Percentiles rank a stretch among this genome's conserved stretches.
These are phyloP conservation scores for Capromys pilorides DNA, from an alignment of 2,797 vertebrate genomes.

Conservation along the genomic window DNA sequence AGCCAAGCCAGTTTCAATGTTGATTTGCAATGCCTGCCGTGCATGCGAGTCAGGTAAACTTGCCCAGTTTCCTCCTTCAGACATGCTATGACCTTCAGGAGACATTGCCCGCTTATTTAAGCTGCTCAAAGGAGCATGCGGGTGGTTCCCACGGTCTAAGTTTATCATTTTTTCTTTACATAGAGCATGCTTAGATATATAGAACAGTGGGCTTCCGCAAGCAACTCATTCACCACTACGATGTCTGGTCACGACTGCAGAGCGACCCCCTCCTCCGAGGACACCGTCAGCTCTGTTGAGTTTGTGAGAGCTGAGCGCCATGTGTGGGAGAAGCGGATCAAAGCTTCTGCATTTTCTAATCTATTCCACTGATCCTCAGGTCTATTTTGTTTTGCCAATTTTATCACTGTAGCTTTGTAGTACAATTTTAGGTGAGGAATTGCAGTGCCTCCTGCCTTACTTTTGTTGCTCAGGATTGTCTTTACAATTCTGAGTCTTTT, in stretches of 20 bases:
- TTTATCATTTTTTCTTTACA: not conserved
- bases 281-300: not conserved
- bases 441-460: too few relatives aligned
- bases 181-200: not conserved
- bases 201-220: not conserved
- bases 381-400: too few relatives aligned
- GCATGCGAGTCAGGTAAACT: not conserved
- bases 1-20: not conserved
- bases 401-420: too few relatives aligned
- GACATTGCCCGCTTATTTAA: not conserved
- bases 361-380: too few relatives aligned
- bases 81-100: not conserved
- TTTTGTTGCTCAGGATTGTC: too few relatives aligned
- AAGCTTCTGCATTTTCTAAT: too few relatives aligned
- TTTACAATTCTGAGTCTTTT: too few relatives aligned
- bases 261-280: not conserved
- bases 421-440: too few relatives aligned
- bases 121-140: not conserved
- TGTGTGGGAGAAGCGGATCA: not conserved
- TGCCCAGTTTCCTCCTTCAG: not conserved
- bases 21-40: not conserved
- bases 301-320: not conserved
- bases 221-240: not conserved
- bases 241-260: not conserved
- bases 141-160: not conserved